Evolutionary conservation across 2,888 invertebrate species (phyloP).

Genomic region (Allophyes oxyacanthae): DNA sequence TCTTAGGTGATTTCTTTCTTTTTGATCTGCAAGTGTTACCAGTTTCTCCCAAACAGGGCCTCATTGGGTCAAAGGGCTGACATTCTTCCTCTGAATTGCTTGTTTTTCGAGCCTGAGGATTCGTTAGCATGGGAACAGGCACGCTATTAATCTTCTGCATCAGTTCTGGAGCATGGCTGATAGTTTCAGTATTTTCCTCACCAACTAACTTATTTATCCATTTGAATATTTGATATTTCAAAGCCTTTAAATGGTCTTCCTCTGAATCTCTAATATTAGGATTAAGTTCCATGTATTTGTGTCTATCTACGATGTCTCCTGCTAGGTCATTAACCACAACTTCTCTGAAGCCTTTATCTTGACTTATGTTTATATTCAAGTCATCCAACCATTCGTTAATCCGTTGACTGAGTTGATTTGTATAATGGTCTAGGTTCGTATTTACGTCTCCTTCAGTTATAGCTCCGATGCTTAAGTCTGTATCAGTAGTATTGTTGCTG

Average conservation of each 20-base stretch:
- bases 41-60: constrained; percentile 9
- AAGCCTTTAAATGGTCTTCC: constrained; percentile 71
- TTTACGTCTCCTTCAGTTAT: constrained; percentile 55
- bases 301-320: constrained; percentile 74
- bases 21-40: constrained; percentile 5
- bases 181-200: constrained; percentile 63
- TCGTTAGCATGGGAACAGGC: constrained; percentile 60
- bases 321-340: constrained; percentile 70
- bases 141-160: constrained; percentile 69
- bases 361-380: constrained; percentile 55
- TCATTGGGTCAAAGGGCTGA: constrained; percentile 7
- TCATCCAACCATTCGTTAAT: constrained; percentile 73
- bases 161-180: constrained; percentile 66
- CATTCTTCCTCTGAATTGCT: not conserved
- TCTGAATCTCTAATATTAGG: constrained; percentile 52
- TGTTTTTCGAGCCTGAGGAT: constrained; percentile 6
- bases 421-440: constrained; percentile 57
- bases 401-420: constrained; percentile 60
- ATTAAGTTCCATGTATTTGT: constrained; percentile 72
- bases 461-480: constrained; percentile 36
- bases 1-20: not conserved
- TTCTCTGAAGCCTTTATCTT: constrained; percentile 58
- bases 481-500: constrained; percentile 21
- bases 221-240: constrained; percentile 80
- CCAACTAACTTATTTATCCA: constrained; percentile 74